These are phyloP conservation scores for Tachina lurida DNA, from an alignment of 2,888 invertebrate species.

Conservation along the genomic window DNA sequence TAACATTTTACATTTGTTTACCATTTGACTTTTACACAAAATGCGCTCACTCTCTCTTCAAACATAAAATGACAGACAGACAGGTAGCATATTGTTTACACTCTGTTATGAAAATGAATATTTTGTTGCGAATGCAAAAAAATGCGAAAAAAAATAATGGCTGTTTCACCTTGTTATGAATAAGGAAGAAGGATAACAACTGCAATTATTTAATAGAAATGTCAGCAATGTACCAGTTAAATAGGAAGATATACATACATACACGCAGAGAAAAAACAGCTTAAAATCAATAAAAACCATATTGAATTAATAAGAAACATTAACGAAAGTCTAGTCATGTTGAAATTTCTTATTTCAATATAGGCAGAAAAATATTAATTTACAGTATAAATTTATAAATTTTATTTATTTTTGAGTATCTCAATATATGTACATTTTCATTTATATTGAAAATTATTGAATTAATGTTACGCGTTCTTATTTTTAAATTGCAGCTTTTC, in stretches of 20 bases:
- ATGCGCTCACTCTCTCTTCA: neutral
- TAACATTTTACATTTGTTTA: slow-evolving; percentile 75
- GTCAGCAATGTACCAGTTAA: slow-evolving; percentile 19
- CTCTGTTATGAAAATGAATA: slow-evolving; percentile 54
- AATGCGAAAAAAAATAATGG: neutral
- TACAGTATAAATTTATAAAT: no score
- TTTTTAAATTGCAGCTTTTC: no score
- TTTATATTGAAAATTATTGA: no score
- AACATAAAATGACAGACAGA: slow-evolving; percentile 32
- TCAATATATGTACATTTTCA: no score
- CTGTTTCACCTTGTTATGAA: slow-evolving; percentile 43
- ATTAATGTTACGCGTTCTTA: no score
- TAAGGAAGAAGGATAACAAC: slow-evolving; percentile 16
- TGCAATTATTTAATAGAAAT: slow-evolving; percentile 37
- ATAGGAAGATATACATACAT: neutral
- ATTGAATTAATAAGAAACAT: no score
- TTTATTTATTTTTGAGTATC: no score
- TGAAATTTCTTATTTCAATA: no score
- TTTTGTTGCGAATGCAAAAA: slow-evolving; percentile 54
- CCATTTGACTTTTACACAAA: slow-evolving; percentile 34
- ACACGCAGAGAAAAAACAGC: no score
- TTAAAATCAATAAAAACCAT: no score
- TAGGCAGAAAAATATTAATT: no score
- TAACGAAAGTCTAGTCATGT: no score
- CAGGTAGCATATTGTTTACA: slow-evolving; percentile 19